Evolutionary conservation across 37 sponge, comb jelly and placozoan genomes (phyloP).

Genomic region (Beroe forskalii): DNA sequence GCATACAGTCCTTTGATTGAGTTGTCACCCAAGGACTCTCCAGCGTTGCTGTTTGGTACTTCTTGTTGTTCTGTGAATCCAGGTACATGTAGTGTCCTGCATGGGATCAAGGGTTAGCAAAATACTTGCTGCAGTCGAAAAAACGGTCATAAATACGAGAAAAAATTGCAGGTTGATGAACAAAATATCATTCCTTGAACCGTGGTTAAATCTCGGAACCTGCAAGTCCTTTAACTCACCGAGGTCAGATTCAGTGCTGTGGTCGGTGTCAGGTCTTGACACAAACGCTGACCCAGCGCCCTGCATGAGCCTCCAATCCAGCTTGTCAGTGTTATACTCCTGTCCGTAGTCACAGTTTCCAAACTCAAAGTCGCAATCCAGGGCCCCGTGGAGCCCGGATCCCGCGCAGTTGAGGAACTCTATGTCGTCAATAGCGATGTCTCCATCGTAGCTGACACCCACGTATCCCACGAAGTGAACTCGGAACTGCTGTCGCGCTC

Average conservation of each 20-base stretch:
- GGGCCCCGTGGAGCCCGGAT: slow-evolving; percentile 31
- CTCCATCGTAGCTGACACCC: slow-evolving; percentile 55
- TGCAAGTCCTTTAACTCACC: too few relatives aligned
- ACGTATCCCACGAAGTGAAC: slow-evolving; percentile 51
- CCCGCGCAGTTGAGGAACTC: slow-evolving; percentile 63
- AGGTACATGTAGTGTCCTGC: slow-evolving; percentile 65
- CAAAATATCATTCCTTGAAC: too few relatives aligned
- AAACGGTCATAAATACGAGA: too few relatives aligned
- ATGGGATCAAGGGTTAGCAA: too few relatives aligned
- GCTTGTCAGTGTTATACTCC: slow-evolving; percentile 3
- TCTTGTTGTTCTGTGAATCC: slow-evolving; percentile 41
- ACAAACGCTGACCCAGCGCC: neutral
- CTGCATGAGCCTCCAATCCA: slow-evolving; percentile 46
- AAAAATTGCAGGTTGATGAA: too few relatives aligned
- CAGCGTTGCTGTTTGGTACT: neutral
- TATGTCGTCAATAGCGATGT: slow-evolving; percentile 65
- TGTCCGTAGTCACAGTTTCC: slow-evolving; percentile 62
- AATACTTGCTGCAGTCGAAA: too few relatives aligned
- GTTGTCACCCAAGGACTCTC: slow-evolving; percentile 63
- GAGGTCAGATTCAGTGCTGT: slow-evolving; percentile 17
- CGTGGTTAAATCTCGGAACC: too few relatives aligned
- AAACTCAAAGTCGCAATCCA: slow-evolving; percentile 67
- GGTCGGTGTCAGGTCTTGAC: slow-evolving; percentile 35
- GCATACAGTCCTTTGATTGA: neutral
- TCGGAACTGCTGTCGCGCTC: slow-evolving; percentile 15